Evolutionary conservation across 2,113 vertebrate species (phyloP).

Genomic region (Psittacara wagleri): DNA sequence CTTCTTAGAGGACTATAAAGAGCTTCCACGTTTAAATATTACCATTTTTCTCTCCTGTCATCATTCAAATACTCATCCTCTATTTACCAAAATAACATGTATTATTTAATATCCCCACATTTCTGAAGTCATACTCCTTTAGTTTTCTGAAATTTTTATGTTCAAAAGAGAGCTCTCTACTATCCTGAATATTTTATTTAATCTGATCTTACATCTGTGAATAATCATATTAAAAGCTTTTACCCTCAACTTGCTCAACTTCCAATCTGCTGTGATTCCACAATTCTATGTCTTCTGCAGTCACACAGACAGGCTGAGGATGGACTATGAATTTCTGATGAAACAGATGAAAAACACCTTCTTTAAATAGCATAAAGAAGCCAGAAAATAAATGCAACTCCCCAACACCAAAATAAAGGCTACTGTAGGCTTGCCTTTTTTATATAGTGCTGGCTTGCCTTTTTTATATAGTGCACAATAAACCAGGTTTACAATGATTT

Average conservation of each 20-base stretch:
- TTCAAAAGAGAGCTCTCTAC: background rate
- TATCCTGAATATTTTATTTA: background rate
- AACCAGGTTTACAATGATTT: background rate
- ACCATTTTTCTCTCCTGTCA: background rate
- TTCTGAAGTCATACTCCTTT: background rate
- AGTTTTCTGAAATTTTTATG: background rate
- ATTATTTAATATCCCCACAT: background rate
- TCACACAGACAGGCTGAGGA: slow-evolving; percentile 49
- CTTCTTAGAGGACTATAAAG: background rate
- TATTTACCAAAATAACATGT: background rate
- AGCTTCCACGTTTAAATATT: background rate
- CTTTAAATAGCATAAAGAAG: slow-evolving; percentile 1
- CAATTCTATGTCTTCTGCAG: slow-evolving; percentile 52
- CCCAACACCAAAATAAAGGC: background rate
- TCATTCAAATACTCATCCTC: background rate
- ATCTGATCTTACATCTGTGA: background rate
- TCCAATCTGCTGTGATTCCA: slow-evolving; percentile 46
- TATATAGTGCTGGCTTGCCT: background rate
- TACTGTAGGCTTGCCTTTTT: background rate
- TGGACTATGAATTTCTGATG: slow-evolving; percentile 47
- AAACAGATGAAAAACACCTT: slow-evolving; percentile 46
- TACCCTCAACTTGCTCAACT: slow-evolving; percentile 50
- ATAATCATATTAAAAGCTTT: slow-evolving; percentile 41
- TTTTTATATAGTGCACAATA: background rate
- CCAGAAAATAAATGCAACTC: background rate